Evolutionary conservation across 2,113 vertebrate species (phyloP).

Genomic region (Typhlomys cinereus): DNA sequence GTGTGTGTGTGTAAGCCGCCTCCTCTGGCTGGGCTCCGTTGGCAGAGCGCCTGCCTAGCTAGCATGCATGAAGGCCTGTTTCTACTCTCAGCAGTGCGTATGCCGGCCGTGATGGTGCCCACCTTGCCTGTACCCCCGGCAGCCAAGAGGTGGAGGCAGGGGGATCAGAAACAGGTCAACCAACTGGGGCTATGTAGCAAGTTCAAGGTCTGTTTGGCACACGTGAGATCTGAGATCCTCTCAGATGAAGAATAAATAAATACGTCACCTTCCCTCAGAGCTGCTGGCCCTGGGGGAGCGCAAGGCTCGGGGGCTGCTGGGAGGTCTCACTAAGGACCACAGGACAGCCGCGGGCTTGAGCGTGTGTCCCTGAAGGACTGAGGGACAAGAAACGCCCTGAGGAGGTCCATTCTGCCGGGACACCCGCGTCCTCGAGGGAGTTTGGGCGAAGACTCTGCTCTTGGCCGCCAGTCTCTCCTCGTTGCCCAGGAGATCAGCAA

Average conservation of each 20-base stretch:
- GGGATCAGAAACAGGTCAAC: not conserved
- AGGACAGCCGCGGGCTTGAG: too few species aligned
- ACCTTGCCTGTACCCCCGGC: not conserved
- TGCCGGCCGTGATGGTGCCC: not conserved
- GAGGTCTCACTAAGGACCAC: not conserved
- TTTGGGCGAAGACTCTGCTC: not conserved
- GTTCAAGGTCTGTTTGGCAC: not conserved
- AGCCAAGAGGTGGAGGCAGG: not conserved
- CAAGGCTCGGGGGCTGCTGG: not conserved
- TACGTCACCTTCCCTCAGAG: not conserved
- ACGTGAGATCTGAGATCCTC: not conserved
- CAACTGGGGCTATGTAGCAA: not conserved
- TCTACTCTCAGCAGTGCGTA: not conserved
- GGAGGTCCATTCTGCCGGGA: not conserved
- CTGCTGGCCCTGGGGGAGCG: not conserved
- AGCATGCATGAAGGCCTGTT: not conserved
- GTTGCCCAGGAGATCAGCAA: not conserved
- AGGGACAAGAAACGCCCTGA: not conserved
- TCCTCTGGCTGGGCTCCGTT: not conserved
- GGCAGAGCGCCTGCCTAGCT: not conserved
- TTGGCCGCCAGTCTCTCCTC: not conserved
- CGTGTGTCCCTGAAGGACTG: too few species aligned
- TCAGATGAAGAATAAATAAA: not conserved
- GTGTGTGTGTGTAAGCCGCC: too few species aligned
- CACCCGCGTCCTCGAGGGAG: not conserved